Conservation (phyloP, 2,888 invertebrate species). For the Habroteleia sp. region DNA sequence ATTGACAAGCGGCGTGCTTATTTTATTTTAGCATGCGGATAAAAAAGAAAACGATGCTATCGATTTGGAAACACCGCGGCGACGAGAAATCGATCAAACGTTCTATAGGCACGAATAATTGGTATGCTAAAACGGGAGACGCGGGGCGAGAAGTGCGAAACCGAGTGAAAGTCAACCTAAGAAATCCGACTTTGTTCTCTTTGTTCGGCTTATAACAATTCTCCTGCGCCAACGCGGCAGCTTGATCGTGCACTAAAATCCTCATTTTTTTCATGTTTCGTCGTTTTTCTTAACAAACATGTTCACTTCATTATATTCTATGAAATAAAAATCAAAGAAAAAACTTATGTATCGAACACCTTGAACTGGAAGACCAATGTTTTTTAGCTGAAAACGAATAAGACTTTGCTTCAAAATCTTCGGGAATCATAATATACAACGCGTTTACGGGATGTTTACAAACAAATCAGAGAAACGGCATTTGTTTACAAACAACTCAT, state of each 20-base stretch:
- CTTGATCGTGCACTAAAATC: not conserved
- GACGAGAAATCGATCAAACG: constrained; percentile 50
- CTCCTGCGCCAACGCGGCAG: constrained; percentile 1
- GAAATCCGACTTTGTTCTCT: constrained; percentile 39
- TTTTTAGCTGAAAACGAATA: too few species aligned
- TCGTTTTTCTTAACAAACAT: constrained; percentile 1
- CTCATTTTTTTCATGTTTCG: constrained; percentile 2
- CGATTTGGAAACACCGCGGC: constrained; percentile 30
- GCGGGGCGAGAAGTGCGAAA: constrained; percentile 29
- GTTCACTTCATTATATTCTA: too few species aligned
- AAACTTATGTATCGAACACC: too few species aligned
- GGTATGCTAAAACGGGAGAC: constrained; percentile 46
- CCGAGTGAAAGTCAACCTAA: constrained; percentile 46
- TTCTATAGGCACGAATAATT: constrained; percentile 46
- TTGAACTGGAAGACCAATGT: too few species aligned
- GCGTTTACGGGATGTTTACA: too few species aligned
- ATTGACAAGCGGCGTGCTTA: constrained; percentile 32
- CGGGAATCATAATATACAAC: too few species aligned
- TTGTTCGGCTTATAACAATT: constrained; percentile 43
- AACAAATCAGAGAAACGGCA: too few species aligned
- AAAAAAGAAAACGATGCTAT: constrained; percentile 34
- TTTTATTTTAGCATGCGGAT: constrained; percentile 27
- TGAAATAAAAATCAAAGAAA: too few species aligned
- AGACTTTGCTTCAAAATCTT: too few species aligned
- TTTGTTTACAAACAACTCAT: too few species aligned